Conservation (phyloP, 2,888 invertebrate genomes). For the Gortyna flavago region DNA sequence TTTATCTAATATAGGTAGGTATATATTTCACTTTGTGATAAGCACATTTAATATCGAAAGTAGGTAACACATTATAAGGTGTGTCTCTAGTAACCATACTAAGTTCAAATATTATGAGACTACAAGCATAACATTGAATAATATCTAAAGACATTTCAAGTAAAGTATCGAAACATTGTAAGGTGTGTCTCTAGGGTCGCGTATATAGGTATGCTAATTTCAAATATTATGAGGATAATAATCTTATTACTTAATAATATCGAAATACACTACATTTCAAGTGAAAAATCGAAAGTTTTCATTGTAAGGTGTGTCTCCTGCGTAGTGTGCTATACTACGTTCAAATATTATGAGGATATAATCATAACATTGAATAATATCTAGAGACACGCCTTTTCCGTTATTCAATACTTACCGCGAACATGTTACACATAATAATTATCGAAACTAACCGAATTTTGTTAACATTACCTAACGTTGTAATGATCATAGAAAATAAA, state of each 20-base stretch:
- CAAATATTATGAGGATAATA: not conserved
- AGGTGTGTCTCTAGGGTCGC: not conserved
- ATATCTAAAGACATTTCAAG: not conserved
- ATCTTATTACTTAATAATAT: conserved; percentile 10
- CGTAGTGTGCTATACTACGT: not conserved
- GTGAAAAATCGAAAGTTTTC: not conserved
- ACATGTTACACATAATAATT: conserved; percentile 40
- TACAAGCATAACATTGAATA: conserved; percentile 8
- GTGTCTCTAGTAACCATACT: not conserved
- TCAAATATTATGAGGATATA: not conserved
- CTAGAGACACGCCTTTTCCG: conserved; percentile 29
- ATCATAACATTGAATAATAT: conserved; percentile 4
- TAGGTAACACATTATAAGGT: not conserved
- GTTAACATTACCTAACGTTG: conserved; percentile 38
- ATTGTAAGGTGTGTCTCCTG: not conserved
- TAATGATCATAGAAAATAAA: conserved; percentile 23
- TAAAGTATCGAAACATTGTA: not conserved
- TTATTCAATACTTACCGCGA: conserved; percentile 32
- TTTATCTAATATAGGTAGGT: too few species aligned
- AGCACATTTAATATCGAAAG: not conserved
- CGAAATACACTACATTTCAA: not conserved
- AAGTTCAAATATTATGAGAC: not conserved
- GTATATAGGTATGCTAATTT: not conserved
- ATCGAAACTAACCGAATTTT: conserved; percentile 34
- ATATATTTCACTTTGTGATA: too few species aligned